phyloP scores from a whole-genome alignment of 2,113 vertebrate genomes.

The Leiothrix lutea region DNA sequence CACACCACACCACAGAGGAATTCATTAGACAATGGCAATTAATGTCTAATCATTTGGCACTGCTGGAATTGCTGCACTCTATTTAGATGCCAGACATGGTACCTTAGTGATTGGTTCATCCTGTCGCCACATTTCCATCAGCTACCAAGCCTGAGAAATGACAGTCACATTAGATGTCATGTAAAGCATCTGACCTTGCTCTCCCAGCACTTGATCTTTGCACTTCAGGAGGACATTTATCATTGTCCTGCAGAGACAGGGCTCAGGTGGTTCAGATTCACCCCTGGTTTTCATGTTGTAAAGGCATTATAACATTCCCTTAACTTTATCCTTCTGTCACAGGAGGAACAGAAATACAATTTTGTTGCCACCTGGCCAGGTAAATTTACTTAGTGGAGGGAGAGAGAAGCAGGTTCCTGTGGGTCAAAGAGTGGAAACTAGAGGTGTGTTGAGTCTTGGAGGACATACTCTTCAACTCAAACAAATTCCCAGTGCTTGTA shows the following conservation, averaged over 20 bases:
- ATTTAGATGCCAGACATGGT: slow-evolving; percentile 73
- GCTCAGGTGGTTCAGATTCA: slow-evolving; percentile 69
- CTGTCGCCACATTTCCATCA: slow-evolving; percentile 61
- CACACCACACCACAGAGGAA: slow-evolving; percentile 20
- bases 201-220: slow-evolving; percentile 76
- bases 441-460: neutral
- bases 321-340: neutral
- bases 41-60: slow-evolving; percentile 71
- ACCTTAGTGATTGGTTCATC: slow-evolving; percentile 71
- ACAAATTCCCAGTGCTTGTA: neutral
- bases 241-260: slow-evolving; percentile 61
- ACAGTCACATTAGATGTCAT: slow-evolving; percentile 72
- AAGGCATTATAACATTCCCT: neutral
- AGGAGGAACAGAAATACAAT: neutral
- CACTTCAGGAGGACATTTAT: slow-evolving; percentile 69
- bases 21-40: slow-evolving; percentile 68
- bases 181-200: slow-evolving; percentile 77
- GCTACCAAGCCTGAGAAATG: slow-evolving; percentile 70
- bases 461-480: neutral
- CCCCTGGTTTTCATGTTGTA: slow-evolving; percentile 28
- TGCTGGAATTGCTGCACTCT: slow-evolving; percentile 53
- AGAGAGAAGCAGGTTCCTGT: neutral
- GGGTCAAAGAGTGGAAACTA: neutral
- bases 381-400: neutral
- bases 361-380: neutral